Evolutionary conservation across 2,888 invertebrate species (phyloP), one percentile per base, ranked within the genome.

Genomic region (Smittia aterrima): DNA sequence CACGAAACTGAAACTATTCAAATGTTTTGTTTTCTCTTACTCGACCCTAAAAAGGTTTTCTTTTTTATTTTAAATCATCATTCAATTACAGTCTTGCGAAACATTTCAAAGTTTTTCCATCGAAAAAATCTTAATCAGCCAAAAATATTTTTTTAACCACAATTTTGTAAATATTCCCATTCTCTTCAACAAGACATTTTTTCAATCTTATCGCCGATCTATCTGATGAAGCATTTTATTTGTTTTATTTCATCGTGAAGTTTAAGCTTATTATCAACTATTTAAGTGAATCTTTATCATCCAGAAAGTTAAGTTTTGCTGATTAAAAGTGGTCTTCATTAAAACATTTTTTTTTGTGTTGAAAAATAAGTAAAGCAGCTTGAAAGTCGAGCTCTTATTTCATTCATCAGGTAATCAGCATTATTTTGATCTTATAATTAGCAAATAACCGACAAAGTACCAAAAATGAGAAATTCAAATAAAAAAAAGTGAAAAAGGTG

Each of bases 71-170:
- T 64, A 20, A 9, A 25, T 64, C 64, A 64, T 64, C 64, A 3
- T 58, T 58, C 58, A 58, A 64, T 13, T 64, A 64, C 64, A 64
- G 64, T 64, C 64, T 64, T 64, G 64, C 25, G 16, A 64, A 64
- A 64, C 64, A 64, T 64, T 64, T 64, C 20, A 13, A 47, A 47
- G 53, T 47, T 47, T 47, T 32, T 9, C 32, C 32, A 32, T 32
- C 32, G 32, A 32, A 20, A 58, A 2, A 58, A 22, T 22, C 3
- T 58, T 58, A 20, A 58, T 58, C 20, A 58, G 58, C 18, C 58
- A 58, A 58, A 6, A 58, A 47, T 47, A n/a, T 2, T 47, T 38
- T 38, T 47, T 11, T 16, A 11, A 47, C 16, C 47, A 47, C 11
- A n/a, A 9, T 58, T 58, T 58, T 58, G 58, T 58, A 58, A 58